Evolutionary conservation across 2,797 vertebrate genomes (phyloP), one percentile per base, ranked within the genome.

Genomic region (Salmo trutta): DNA sequence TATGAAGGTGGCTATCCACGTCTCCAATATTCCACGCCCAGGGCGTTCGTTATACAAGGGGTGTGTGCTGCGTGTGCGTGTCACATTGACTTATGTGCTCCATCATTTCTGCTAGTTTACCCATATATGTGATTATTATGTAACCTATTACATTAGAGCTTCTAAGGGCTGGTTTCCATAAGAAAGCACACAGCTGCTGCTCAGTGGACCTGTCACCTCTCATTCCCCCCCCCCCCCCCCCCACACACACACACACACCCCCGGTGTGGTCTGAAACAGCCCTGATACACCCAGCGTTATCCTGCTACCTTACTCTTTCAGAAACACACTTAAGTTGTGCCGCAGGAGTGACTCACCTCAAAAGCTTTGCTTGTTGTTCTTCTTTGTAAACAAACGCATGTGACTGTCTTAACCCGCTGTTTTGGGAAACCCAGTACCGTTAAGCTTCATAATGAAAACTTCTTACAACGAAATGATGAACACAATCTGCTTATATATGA

Each of bases 1-100:
- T 80, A 76, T 69, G 71, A 70, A 82, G 76, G 80, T 77, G 79
- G 77, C 81, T 75, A 33, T 76, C 71, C 5, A 70, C 83, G 62
- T 24, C 73, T 12, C 56, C 56, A 62, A 6, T 21, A 62, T 62
- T 76, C 29, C 24, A 19, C 16, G 12, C 62, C 36, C 29, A 62
- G 59, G 56, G 29, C 7, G 56, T 62, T 21, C 1, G 56, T n/a
- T 62, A 16, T 29, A 19, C 24, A 5, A 33, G 64, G n/a, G 64
- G 12, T 67, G 3, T 70, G 68, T 70, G 31, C 56, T 59, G 51
- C 41, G 12, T 41, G 65, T 78, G 51, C 36, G 62, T 47, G 62
- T 73, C 21, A 62, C 56, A 12, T n/a, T 62, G 56, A 62, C 56
- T n/a, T 21, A 62, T 62, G 56, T 62, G 56, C n/a, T 62, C 56